Conservation (phyloP, 2,888 invertebrate species). For the Parnassius glacialis region DNA sequence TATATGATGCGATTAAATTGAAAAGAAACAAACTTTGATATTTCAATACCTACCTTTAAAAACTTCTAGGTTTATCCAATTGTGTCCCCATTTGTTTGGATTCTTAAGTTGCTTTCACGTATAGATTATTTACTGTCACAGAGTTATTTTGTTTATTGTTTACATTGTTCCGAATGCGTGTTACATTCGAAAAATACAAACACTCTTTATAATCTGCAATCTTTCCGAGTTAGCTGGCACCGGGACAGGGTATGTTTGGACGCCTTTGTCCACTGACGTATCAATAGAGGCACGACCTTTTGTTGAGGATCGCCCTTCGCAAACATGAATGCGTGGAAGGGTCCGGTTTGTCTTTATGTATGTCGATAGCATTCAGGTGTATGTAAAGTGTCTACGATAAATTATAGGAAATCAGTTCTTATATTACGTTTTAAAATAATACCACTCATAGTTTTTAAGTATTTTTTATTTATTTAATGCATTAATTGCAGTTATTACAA, state of each 20-base stretch:
- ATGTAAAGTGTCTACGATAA: slow-evolving; percentile 13
- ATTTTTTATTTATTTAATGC: too few species aligned
- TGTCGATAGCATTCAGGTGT: slow-evolving; percentile 6
- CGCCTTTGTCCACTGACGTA: slow-evolving; percentile 37
- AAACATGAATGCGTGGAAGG: slow-evolving; percentile 28
- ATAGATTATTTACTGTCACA: not conserved
- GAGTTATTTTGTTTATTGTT: not conserved
- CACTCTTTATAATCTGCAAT: slow-evolving; percentile 33
- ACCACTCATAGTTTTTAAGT: too few species aligned
- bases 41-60: too few species aligned
- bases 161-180: not conserved
- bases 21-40: too few species aligned
- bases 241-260: slow-evolving; percentile 27
- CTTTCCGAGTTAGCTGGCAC: slow-evolving; percentile 32
- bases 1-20: too few species aligned
- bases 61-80: too few species aligned
- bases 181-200: slow-evolving; percentile 27
- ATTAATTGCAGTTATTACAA: too few species aligned
- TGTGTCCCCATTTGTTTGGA: too few species aligned
- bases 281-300: slow-evolving; percentile 37
- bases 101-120: too few species aligned
- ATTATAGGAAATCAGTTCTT: slow-evolving; percentile 3
- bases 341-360: slow-evolving; percentile 27
- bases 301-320: slow-evolving; percentile 32
- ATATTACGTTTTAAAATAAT: too few species aligned